Percentiles rank a stretch among this genome's conserved stretches.
Conservation (phyloP, 1,140 invertebrate species). For the Drosophila athabasca region DNA sequence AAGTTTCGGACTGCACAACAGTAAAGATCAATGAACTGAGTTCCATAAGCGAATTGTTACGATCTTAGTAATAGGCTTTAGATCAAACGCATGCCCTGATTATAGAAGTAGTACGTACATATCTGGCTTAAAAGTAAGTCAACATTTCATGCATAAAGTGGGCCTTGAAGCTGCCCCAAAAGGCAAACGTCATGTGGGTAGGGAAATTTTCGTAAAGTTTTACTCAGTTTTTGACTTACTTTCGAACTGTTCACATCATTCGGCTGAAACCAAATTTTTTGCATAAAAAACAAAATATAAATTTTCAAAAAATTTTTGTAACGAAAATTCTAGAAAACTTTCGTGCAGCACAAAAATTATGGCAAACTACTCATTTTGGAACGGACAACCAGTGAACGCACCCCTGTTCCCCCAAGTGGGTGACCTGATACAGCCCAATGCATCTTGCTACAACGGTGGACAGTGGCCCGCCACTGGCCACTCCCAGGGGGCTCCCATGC, state of each 20-base stretch:
- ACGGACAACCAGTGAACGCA: conserved; percentile 38
- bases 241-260: conserved; percentile 27
- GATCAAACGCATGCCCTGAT: too few relatives aligned
- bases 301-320: background rate
- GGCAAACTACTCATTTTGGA: conserved; percentile 48
- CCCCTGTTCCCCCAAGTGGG: conserved; percentile 42
- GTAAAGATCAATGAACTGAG: too few relatives aligned
- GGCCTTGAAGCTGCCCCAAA: too few relatives aligned
- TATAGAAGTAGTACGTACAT: too few relatives aligned
- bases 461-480: too few relatives aligned
- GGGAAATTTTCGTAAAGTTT: too few relatives aligned
- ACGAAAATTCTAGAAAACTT: too few relatives aligned
- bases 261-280: conserved; percentile 26
- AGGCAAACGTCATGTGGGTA: conserved; percentile 7
- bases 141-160: too few relatives aligned
- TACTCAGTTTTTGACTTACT: conserved; percentile 11
- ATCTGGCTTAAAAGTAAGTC: too few relatives aligned
- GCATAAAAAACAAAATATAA: conserved; percentile 1
- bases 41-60: too few relatives aligned
- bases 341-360: conserved; percentile 3
- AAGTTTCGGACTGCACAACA: too few relatives aligned
- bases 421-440: conserved; percentile 18
- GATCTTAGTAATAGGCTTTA: too few relatives aligned
- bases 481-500: background rate
- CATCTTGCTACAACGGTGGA: conserved; percentile 4